These are phyloP conservation scores for Axis porcinus DNA, from an alignment of 2,113 vertebrate species.

Conservation along the genomic window DNA sequence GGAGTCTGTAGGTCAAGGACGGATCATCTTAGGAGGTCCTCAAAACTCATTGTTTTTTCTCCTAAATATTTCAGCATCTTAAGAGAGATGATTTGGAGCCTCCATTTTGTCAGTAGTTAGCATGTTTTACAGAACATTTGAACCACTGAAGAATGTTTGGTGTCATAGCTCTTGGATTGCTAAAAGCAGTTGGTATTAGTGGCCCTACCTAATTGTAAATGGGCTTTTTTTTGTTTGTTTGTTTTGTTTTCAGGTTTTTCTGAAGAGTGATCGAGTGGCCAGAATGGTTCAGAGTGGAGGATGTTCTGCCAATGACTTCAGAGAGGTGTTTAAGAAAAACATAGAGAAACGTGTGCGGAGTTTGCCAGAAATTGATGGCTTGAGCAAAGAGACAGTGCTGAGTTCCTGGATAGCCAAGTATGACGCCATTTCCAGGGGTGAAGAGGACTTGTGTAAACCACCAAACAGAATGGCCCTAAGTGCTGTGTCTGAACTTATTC, in stretches of 20 bases:
- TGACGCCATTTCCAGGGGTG: conserved; percentile 93
- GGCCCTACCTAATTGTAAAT: background rate
- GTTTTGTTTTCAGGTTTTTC: conserved; percentile 86
- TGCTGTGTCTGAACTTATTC: conserved; percentile 94
- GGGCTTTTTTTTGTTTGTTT: background rate
- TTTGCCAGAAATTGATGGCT: conserved; percentile 95
- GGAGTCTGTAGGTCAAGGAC: background rate
- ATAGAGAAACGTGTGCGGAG: conserved; percentile 96
- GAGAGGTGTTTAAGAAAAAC: conserved; percentile 98
- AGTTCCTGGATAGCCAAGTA: conserved; percentile 98
- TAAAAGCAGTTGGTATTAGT: background rate
- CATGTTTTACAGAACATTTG: background rate
- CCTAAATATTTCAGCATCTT: background rate
- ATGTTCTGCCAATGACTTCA: conserved; percentile 95
- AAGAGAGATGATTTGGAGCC: background rate
- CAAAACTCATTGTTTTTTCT: background rate
- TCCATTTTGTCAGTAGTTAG: background rate
- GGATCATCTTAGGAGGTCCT: background rate
- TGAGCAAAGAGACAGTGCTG: conserved; percentile 98
- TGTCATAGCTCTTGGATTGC: background rate
- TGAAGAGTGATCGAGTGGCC: conserved; percentile 95
- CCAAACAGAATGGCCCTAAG: conserved; percentile 88
- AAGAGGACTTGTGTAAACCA: conserved; percentile 91
- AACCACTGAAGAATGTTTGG: background rate
- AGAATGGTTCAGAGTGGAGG: conserved; percentile 97